Evolutionary conservation across 2,797 vertebrate genomes (phyloP), one percentile per base, ranked within the genome.

Genomic region (Acestrorhynchus altus): DNA sequence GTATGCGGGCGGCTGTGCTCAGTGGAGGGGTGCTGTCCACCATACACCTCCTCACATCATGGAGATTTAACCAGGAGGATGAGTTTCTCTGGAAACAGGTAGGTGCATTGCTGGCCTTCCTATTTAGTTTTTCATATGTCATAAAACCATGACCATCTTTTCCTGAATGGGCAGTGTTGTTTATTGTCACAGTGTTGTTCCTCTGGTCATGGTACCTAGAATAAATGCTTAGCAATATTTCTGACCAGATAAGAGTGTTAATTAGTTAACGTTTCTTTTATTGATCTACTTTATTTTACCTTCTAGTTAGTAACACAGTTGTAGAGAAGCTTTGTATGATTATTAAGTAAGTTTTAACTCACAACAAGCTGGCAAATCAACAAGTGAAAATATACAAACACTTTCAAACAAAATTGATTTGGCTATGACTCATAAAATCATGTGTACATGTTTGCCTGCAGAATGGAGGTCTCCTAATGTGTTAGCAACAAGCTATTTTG

Each of bases 41-140:
- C 83, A 92, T 98, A 83, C 96, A 98, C 64, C 91, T 98, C 77
- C 87, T 94, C 87, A 94, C 95, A 79, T 90, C 95, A 76, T 98
- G 96, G 96, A 94, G 95, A 61, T 94, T 95, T 82, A 98, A 98
- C 84, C 90, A 88, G 10, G 73, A 88, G 0, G 96, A 98, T 81
- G 85, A 86, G 78, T 96, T 96, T 90, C 93, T 97, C 73, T 97
- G 96, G 96, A 96, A 96, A 87, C 96, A 98, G 96, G 96, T 97
- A 87, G 74, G 92, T 5, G 6, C 5, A 8, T 3, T 22, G 39
- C 31, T 39, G 16, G 31, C 40, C 16, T 28, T 57, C 15, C 8
- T 60, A 11, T 31, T 28, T 60, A 28, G 44, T 6, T 8, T 51
- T 8, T 52, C 1, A 5, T 0, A 49, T 35, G 7, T 63, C 60